Evolutionary conservation across 2,113 vertebrate genomes (phyloP).

Genomic region (Burhinus oedicnemus): DNA sequence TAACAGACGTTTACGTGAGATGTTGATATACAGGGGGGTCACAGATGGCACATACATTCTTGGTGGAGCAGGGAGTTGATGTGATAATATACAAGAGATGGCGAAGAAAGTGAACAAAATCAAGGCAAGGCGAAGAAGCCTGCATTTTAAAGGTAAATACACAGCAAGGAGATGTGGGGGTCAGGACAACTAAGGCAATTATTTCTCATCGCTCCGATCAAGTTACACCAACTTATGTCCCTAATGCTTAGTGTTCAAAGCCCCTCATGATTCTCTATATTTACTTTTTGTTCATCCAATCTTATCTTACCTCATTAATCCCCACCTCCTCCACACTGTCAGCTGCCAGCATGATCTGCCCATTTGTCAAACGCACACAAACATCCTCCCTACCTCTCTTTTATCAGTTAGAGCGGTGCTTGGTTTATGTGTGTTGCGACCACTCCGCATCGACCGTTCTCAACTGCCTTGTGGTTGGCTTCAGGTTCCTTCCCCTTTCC

Average conservation of each 20-base stretch:
- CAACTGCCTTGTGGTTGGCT: not conserved
- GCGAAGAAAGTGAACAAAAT: not conserved
- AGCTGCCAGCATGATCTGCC: not conserved
- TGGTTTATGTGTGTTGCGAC: accelerated
- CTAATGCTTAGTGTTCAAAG: not conserved
- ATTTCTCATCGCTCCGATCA: not conserved
- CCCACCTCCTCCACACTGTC: not conserved
- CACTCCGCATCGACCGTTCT: accelerated
- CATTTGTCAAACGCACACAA: not conserved
- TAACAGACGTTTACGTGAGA: not conserved
- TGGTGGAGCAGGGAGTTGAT: not conserved
- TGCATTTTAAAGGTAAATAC: not conserved
- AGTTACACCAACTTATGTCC: not conserved
- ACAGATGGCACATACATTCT: not conserved
- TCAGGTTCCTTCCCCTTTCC: not conserved
- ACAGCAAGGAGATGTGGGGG: not conserved
- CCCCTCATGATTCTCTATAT: not conserved
- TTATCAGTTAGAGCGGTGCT: not conserved
- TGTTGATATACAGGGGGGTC: not conserved
- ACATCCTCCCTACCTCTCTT: not conserved
- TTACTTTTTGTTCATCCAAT: not conserved
- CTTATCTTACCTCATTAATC: not conserved
- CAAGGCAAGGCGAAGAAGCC: not conserved
- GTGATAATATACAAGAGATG: not conserved
- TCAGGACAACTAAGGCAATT: not conserved